Conservation (phyloP, 1,140 invertebrate species). For the Hypsibius dujardini region DNA sequence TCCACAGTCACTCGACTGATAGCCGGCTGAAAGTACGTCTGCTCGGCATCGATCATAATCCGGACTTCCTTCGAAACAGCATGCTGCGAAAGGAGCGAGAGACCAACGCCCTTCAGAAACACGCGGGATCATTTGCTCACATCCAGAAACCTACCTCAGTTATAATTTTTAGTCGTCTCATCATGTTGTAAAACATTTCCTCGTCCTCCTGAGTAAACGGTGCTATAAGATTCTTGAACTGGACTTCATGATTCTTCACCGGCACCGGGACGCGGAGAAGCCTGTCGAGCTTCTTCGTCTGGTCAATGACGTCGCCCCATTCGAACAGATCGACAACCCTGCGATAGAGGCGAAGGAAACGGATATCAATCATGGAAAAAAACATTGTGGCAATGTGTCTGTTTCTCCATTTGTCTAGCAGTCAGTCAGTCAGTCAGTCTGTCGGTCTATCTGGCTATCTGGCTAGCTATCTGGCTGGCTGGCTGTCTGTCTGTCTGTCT, state of each 20-base stretch:
- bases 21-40: conserved; percentile 97
- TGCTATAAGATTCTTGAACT: conserved; percentile 16
- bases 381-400: too few species aligned
- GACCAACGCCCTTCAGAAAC: conserved; percentile 16
- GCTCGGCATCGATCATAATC: conserved; percentile 98
- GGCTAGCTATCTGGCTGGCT: too few species aligned
- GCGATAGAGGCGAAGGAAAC: conserved; percentile 21
- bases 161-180: conserved; percentile 71
- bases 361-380: background rate
- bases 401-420: too few species aligned
- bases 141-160: conserved; percentile 47
- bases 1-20: conserved; percentile 89
- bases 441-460: too few species aligned
- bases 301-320: conserved; percentile 86
- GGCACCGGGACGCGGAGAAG: conserved; percentile 11
- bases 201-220: conserved; percentile 75
- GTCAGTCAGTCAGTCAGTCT: too few species aligned
- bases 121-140: conserved; percentile 15
- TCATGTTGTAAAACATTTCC: conserved; percentile 96
- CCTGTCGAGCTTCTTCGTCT: conserved; percentile 26
- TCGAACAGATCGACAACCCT: conserved; percentile 92
- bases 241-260: conserved; percentile 1
- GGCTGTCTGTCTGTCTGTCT: too few species aligned
- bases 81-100: conserved; percentile 41
- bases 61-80: conserved; percentile 76